A percentile compares a stretch with the other conserved stretches of the same genome.
These are phyloP conservation scores for Drosophila anomalata DNA, from an alignment of 2,888 invertebrate genomes.

Conservation along the genomic window DNA sequence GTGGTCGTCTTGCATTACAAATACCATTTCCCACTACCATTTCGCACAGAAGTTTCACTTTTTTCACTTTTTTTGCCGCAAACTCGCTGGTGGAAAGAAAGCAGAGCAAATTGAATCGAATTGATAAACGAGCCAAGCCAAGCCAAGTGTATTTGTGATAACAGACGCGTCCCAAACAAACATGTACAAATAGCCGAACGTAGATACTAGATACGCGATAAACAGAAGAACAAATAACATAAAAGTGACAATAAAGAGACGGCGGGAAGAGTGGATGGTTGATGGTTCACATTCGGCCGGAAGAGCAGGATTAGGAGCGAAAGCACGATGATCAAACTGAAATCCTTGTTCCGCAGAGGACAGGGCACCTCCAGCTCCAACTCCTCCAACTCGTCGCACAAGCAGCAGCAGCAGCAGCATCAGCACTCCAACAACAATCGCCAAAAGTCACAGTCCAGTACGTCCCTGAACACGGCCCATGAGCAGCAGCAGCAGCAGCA, in stretches of 20 bases:
- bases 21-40: constrained; percentile 2
- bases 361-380: constrained; percentile 85
- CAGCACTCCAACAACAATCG: constrained; percentile 71
- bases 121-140: constrained; percentile 4
- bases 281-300: constrained; percentile 71
- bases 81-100: constrained; percentile 15
- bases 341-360: constrained; percentile 95
- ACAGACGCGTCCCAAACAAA: constrained; percentile 12
- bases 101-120: constrained; percentile 22
- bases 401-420: constrained; percentile 55
- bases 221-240: constrained; percentile 19
- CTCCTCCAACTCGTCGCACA: constrained; percentile 73
- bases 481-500: constrained; percentile 61
- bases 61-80: constrained; percentile 26
- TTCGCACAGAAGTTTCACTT: constrained; percentile 54
- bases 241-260: no score
- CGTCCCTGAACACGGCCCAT: constrained; percentile 77
- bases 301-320: background rate
- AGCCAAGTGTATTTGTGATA: constrained; percentile 19
- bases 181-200: constrained; percentile 23
- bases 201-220: constrained; percentile 45
- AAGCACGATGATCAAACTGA: constrained; percentile 93
- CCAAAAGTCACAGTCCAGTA: constrained; percentile 80
- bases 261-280: constrained; percentile 60
- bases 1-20: constrained; percentile 37